Evolutionary conservation across 2,888 invertebrate species (phyloP).

Genomic region (Plebejus argus): DNA sequence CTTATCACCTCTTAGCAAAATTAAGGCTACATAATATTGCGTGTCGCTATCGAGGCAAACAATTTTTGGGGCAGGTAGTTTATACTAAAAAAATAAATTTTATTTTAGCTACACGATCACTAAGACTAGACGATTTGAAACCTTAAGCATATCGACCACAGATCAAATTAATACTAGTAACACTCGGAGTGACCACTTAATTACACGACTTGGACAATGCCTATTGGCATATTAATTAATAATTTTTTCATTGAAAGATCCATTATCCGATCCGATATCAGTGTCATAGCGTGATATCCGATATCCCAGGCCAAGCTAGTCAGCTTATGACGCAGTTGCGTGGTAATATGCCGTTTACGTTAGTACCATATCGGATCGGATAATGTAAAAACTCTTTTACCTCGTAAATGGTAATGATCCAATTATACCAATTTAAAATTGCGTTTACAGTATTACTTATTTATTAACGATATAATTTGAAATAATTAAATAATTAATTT

Average conservation of each 20-base stretch:
- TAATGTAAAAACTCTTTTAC: too few relatives aligned
- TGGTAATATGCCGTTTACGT: too few relatives aligned
- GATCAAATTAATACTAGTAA: constrained; percentile 15
- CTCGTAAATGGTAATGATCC: neutral
- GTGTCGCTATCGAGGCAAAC: neutral
- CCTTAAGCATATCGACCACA: constrained; percentile 21
- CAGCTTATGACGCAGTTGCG: neutral
- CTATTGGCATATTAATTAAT: neutral
- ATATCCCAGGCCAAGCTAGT: neutral
- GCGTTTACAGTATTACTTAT: neutral
- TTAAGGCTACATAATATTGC: constrained; percentile 19
- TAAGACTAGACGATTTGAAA: constrained; percentile 28
- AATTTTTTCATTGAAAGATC: neutral
- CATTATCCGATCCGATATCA: neutral
- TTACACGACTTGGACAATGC: neutral
- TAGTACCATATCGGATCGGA: too few relatives aligned
- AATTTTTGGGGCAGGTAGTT: constrained; percentile 4
- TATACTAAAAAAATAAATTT: constrained; percentile 14
- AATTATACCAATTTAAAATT: neutral
- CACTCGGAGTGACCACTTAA: neutral
- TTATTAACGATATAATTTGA: neutral
- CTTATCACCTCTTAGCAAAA: neutral
- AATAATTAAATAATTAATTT: neutral
- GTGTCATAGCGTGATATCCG: neutral
- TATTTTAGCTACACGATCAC: constrained; percentile 11